Conservation (phyloP, 2,888 invertebrate species). For the Caenorhabditis sp. region DNA sequence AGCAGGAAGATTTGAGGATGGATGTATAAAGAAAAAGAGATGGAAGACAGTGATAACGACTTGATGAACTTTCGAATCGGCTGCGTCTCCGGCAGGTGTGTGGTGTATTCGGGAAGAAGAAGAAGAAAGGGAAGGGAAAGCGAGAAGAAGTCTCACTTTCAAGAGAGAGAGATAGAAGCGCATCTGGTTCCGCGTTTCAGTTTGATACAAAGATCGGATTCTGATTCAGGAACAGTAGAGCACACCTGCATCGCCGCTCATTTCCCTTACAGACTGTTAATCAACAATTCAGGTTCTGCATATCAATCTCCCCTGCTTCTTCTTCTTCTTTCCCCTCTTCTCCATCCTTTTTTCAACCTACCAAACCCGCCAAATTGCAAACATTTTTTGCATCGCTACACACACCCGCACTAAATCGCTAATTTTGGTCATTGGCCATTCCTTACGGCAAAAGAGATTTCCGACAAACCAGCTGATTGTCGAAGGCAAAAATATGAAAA, state of each 20-base stretch:
- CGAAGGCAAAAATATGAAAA: too few relatives aligned
- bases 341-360: slow-evolving; percentile 24
- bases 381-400: slow-evolving; percentile 25
- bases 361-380: slow-evolving; percentile 16
- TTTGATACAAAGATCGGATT: background rate
- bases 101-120: background rate
- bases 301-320: background rate
- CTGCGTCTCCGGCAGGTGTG: slow-evolving; percentile 25
- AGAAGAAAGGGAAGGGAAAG: slow-evolving; percentile 51
- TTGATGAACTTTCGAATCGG: slow-evolving; percentile 5
- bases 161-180: slow-evolving; percentile 2
- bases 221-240: too few relatives aligned
- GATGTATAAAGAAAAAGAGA: slow-evolving; percentile 38
- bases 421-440: slow-evolving; percentile 16
- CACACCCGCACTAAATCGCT: background rate
- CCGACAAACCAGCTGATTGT: slow-evolving; percentile 49
- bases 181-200: slow-evolving; percentile 23
- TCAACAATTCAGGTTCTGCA: slow-evolving; percentile 11
- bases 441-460: background rate
- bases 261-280: slow-evolving; percentile 4
- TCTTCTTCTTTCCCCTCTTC: slow-evolving; percentile 19
- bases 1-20: slow-evolving; percentile 26
- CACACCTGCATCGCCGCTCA: too few relatives aligned
- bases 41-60: slow-evolving; percentile 29
- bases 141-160: slow-evolving; percentile 54